These are phyloP conservation scores for Ophioderma brevispina DNA, from an alignment of 35 echinoderm and acorn worm genomes.

Conservation along the genomic window DNA sequence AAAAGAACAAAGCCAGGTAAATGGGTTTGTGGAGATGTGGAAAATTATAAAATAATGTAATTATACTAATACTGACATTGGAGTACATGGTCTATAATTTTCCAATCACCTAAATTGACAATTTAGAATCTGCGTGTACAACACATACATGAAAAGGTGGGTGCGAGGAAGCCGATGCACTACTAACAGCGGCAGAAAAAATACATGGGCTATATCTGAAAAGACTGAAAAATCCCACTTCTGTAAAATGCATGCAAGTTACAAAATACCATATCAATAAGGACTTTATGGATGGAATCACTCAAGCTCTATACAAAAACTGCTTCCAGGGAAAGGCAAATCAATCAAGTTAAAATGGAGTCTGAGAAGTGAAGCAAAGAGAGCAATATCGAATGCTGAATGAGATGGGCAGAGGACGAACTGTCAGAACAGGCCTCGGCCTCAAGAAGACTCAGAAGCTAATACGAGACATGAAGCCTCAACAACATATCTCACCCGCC, in stretches of 20 bases:
- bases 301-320: not conserved
- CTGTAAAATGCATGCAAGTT: not conserved
- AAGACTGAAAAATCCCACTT: not conserved
- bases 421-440: not conserved
- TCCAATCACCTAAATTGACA: not conserved
- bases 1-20: not conserved
- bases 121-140: not conserved
- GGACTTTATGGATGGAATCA: not conserved
- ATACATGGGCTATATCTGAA: not conserved
- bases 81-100: not conserved
- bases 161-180: not conserved
- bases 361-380: not conserved
- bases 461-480: not conserved
- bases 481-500: not conserved
- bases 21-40: not conserved
- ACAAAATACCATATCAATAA: not conserved
- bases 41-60: not conserved
- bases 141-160: not conserved
- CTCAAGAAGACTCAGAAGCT: not conserved
- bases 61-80: not conserved
- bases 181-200: not conserved
- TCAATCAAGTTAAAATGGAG: not conserved
- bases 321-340: not conserved
- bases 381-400: not conserved
- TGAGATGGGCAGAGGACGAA: not conserved